phyloP scores from a whole-genome alignment of 2,113 vertebrate species.

The Datnioides undecimradiatus region DNA sequence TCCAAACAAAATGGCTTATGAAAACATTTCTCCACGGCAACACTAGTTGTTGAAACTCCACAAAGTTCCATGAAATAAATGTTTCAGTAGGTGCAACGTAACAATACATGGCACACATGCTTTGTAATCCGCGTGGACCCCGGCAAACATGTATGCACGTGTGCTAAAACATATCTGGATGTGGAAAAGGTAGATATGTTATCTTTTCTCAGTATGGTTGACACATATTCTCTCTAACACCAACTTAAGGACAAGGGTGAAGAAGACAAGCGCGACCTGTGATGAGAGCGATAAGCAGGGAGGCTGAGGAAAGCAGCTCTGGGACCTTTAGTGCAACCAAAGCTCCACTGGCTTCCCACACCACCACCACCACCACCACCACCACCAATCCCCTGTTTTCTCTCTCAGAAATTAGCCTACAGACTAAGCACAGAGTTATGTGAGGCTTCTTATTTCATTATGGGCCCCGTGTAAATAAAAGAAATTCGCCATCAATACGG shows the following conservation, averaged over 20 bases:
- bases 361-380: slow-evolving; percentile 53
- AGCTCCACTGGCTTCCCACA: slow-evolving; percentile 63
- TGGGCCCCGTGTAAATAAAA: slow-evolving; percentile 87
- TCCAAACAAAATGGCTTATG: background rate
- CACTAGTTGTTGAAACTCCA: too few relatives aligned
- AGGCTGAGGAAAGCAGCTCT: slow-evolving; percentile 73
- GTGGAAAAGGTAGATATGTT: background rate
- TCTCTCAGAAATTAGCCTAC: slow-evolving; percentile 86
- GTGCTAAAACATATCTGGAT: background rate
- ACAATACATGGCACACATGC: too few relatives aligned
- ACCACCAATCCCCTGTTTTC: slow-evolving; percentile 67
- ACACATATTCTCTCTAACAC: slow-evolving; percentile 25
- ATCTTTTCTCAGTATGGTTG: background rate
- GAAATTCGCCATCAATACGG: slow-evolving; percentile 90
- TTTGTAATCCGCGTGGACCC: background rate
- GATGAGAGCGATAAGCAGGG: slow-evolving; percentile 52
- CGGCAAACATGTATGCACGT: background rate
- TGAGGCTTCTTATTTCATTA: slow-evolving; percentile 89
- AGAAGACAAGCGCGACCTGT: slow-evolving; percentile 49
- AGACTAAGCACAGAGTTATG: slow-evolving; percentile 83
- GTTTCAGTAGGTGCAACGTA: too few relatives aligned
- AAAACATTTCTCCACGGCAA: background rate
- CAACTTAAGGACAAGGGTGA: slow-evolving; percentile 8
- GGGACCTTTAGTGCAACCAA: slow-evolving; percentile 61
- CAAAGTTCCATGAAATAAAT: too few relatives aligned